These are phyloP conservation scores for Leptocoma aspasia DNA, from an alignment of 2,113 vertebrate species.

Conservation along the genomic window DNA sequence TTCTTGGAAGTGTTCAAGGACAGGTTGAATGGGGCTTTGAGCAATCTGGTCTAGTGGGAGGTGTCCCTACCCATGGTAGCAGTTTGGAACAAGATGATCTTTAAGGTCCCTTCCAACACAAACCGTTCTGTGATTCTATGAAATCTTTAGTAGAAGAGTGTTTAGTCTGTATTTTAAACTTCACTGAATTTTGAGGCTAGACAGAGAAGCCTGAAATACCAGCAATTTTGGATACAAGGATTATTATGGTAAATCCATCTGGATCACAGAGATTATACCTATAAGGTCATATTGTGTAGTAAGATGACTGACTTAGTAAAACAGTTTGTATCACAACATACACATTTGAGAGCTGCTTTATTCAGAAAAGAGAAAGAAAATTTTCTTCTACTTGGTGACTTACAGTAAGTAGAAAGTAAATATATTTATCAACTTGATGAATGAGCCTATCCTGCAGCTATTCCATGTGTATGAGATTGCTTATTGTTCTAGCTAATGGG, in stretches of 20 bases:
- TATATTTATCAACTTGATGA: conserved; percentile 44
- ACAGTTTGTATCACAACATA: neutral
- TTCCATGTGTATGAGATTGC: neutral
- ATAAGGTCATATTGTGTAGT: neutral
- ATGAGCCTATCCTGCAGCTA: conserved; percentile 16
- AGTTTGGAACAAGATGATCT: neutral
- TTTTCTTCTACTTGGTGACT: neutral
- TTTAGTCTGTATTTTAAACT: neutral
- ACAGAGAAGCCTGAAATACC: neutral
- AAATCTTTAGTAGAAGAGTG: neutral
- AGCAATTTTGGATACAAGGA: neutral
- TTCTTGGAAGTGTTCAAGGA: neutral
- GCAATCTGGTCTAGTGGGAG: neutral
- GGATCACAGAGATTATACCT: neutral
- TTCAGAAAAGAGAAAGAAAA: neutral
- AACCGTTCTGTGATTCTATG: no score
- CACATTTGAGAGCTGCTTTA: neutral
- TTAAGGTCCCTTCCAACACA: neutral
- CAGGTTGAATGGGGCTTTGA: neutral
- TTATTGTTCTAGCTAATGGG: conserved; percentile 48
- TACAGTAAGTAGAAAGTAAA: conserved; percentile 37
- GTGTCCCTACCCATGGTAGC: neutral
- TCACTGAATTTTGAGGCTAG: neutral
- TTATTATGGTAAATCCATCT: neutral
- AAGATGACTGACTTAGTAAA: neutral